These are phyloP conservation scores for Cylloceria caligata DNA, from an alignment of 2,888 invertebrate genomes.

Conservation along the genomic window DNA sequence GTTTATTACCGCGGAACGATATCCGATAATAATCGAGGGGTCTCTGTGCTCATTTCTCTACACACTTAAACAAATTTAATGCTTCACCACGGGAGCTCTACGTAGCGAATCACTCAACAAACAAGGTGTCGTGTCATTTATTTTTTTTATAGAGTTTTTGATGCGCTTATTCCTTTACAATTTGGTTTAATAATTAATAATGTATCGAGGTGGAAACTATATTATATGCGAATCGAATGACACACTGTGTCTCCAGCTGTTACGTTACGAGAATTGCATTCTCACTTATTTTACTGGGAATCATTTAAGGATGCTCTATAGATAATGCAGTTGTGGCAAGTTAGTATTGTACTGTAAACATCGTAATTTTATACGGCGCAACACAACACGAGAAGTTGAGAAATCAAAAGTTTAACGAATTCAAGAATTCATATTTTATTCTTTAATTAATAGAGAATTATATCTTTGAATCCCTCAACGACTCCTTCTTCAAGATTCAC, in stretches of 20 bases:
- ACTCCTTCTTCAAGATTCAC: too few relatives aligned
- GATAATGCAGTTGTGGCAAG: too few relatives aligned
- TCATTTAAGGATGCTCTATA: too few relatives aligned
- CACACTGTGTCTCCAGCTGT: neutral
- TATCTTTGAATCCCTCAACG: too few relatives aligned
- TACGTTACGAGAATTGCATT: slow-evolving; percentile 1
- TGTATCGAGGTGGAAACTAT: slow-evolving; percentile 13
- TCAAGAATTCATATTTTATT: too few relatives aligned
- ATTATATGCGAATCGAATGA: neutral
- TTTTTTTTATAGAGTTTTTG: slow-evolving; percentile 20
- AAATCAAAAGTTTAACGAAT: too few relatives aligned
- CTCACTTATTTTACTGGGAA: neutral
- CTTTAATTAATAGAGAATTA: too few relatives aligned
- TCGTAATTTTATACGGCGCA: too few relatives aligned
- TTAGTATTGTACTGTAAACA: too few relatives aligned
- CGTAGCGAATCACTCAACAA: slow-evolving; percentile 81
- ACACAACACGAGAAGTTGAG: too few relatives aligned
- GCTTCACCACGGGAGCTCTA: slow-evolving; percentile 78
- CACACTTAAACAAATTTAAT: slow-evolving; percentile 66
- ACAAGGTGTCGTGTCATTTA: slow-evolving; percentile 67
- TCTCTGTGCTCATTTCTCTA: slow-evolving; percentile 12
- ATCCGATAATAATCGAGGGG: slow-evolving; percentile 44
- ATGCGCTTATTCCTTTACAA: slow-evolving; percentile 67
- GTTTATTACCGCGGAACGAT: slow-evolving; percentile 61
- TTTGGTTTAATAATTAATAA: slow-evolving; percentile 57